Base-by-base conservation (phyloP, 2,888 invertebrate species). In the Idaea dimidiata region DNA sequence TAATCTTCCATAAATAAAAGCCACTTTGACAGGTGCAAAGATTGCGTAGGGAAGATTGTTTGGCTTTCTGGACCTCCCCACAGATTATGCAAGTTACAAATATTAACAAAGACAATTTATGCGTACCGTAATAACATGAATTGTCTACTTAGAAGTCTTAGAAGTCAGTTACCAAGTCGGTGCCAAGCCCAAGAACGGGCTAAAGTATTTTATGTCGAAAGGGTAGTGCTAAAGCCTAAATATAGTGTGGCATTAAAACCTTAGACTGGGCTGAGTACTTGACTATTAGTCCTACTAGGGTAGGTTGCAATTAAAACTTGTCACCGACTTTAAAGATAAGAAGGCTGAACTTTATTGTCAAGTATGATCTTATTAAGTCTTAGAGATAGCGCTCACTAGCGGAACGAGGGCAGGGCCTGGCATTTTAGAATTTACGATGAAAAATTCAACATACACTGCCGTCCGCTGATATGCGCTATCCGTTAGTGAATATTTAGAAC, bases 81-180 rank as follows among this genome's bases (percentile, higher is more conserved):
- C 43, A 14, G 43, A 43, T 43, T 43, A 43, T 14, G 14, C 43
- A 43, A 43, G 43, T 43, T 43, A 43, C 43, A 43, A 43, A 43
- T 43, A 43, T 43, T 43, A 43, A 43, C 43, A 43, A 43, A 43
- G 43, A 43, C 43, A 43, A 43, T 43, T 43, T 43, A 43, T 43
- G 43, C 43, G 43, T 43, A 43, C 43, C 43, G 43, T 43, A 43
- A 43, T 43, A 43, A 43, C 43, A 43, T 43, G 43, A 43, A 43
- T 43, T 43, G 43, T 14, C 43, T 14, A 43, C 43, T 43, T 43
- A 43, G 43, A 43, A 43, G 43, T 14, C 43, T 43, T 43, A 43
- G 43, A 43, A 43, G 43, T 43, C 43, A 43, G 43, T 43, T 43
- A 43, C 43, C 43, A 43, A 43, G 43, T 43, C 43, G 7, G 14